Percentiles rank a stretch among this genome's conserved stretches.
phyloP scores from a whole-genome alignment of 30 jellyfish, hydroid and myxozoan genomes.

The Aurelia sp. region DNA sequence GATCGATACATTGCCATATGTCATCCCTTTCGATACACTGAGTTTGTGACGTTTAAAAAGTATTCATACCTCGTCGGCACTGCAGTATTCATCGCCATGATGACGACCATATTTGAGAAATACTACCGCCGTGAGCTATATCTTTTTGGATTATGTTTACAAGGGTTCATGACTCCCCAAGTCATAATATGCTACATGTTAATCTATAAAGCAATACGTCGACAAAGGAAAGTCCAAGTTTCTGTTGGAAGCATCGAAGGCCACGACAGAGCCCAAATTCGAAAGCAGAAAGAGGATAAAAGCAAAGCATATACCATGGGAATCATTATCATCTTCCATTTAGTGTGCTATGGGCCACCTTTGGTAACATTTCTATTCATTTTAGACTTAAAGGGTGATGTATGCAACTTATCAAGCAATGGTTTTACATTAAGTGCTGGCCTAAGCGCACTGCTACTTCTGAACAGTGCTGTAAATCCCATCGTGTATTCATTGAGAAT shows the following conservation, averaged over 20 bases:
- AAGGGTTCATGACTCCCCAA: background rate
- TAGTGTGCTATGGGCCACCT: background rate
- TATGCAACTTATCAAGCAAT: too few relatives aligned
- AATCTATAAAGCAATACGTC: constrained; percentile 9
- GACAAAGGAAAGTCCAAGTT: background rate
- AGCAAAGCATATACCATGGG: constrained; percentile 19
- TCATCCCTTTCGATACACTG: constrained; percentile 4
- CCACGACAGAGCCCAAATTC: background rate
- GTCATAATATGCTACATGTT: background rate
- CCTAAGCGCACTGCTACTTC: too few relatives aligned
- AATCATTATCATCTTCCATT: background rate
- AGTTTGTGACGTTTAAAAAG: background rate
- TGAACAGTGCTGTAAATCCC: too few relatives aligned
- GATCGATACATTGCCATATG: constrained; percentile 28
- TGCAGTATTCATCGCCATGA: too few relatives aligned
- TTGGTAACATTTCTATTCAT: too few relatives aligned
- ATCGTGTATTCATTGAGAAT: too few relatives aligned
- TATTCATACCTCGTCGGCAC: background rate
- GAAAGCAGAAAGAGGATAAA: constrained; percentile 7
- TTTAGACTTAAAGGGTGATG: too few relatives aligned
- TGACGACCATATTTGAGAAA: too few relatives aligned
- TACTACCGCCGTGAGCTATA: too few relatives aligned
- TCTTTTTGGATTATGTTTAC: too few relatives aligned
- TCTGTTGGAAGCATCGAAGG: constrained; percentile 4
- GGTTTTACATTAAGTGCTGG: too few relatives aligned